Conservation (phyloP, 2,797 vertebrate genomes). For the Protonibea diacanthus region DNA sequence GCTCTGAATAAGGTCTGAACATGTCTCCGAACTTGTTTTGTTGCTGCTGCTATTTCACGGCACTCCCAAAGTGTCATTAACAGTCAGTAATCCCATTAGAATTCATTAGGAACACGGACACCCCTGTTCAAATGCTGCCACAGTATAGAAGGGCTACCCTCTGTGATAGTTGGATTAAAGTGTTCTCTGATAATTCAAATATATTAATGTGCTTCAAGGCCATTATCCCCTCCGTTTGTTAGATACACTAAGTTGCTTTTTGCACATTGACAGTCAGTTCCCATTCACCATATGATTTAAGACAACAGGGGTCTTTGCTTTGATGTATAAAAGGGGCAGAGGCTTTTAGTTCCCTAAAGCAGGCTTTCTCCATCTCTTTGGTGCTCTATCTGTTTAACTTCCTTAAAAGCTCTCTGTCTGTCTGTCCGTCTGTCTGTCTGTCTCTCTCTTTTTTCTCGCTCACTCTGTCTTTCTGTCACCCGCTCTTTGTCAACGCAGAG, state of each 20-base stretch:
- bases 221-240: constrained; percentile 55
- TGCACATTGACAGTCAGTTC: constrained; percentile 30
- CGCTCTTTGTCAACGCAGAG: constrained; percentile 45
- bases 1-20: constrained; percentile 11
- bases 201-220: constrained; percentile 68
- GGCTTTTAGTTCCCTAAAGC: constrained; percentile 74
- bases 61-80: constrained; percentile 59
- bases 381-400: constrained; percentile 56
- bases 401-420: constrained; percentile 51
- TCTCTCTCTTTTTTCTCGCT: constrained; percentile 7
- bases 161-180: constrained; percentile 63
- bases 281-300: constrained; percentile 61
- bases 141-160: constrained; percentile 46
- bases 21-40: constrained; percentile 26
- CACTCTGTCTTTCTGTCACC: constrained; percentile 33
- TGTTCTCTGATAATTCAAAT: constrained; percentile 65
- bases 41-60: constrained; percentile 37
- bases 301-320: constrained; percentile 60
- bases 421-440: constrained; percentile 2
- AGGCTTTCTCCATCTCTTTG: constrained; percentile 57
- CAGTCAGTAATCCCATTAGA: constrained; percentile 69
- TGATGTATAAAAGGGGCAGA: constrained; percentile 52
- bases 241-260: constrained; percentile 51
- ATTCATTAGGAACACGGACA: constrained; percentile 62
- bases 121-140: constrained; percentile 48